Evolutionary conservation across 2,113 vertebrate genomes (phyloP).

Genomic region (Nerophis lumbriciformis): DNA sequence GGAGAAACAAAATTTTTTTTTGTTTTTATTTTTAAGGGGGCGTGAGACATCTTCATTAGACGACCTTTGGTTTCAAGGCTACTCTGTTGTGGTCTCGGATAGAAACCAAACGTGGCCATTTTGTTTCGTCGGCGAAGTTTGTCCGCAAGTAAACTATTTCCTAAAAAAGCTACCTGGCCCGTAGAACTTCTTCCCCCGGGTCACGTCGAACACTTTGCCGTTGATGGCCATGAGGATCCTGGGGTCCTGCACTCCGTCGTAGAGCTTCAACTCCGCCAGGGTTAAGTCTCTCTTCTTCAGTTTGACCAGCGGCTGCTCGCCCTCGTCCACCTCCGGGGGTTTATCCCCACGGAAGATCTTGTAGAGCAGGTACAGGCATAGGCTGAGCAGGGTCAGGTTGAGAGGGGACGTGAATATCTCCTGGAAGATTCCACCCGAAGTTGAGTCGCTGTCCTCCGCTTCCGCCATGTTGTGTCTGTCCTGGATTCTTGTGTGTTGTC

Average conservation of each 20-base stretch:
- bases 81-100: slow-evolving; percentile 26
- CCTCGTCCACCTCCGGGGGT: slow-evolving; percentile 58
- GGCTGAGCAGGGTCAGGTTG: slow-evolving; percentile 84
- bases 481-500: neutral
- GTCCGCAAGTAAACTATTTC: neutral
- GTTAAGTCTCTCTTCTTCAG: slow-evolving; percentile 87
- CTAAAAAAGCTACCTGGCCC: slow-evolving; percentile 77
- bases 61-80: slow-evolving; percentile 46
- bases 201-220: slow-evolving; percentile 94
- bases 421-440: slow-evolving; percentile 77
- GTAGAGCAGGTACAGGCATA: slow-evolving; percentile 88
- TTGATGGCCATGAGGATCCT: slow-evolving; percentile 92
- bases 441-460: slow-evolving; percentile 58
- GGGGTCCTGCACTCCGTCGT: slow-evolving; percentile 77
- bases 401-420: slow-evolving; percentile 89
- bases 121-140: neutral
- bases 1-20: neutral
- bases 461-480: slow-evolving; percentile 70
- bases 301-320: slow-evolving; percentile 73
- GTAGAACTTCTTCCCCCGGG: slow-evolving; percentile 87
- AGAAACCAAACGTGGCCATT: neutral
- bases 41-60: slow-evolving; percentile 6
- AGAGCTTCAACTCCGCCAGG: slow-evolving; percentile 77
- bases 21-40: neutral
- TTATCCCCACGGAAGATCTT: slow-evolving; percentile 88